Percentiles rank a stretch among this genome's conserved stretches.
Conservation (phyloP, 2,113 vertebrate species). For the Cyprinus carpio region DNA sequence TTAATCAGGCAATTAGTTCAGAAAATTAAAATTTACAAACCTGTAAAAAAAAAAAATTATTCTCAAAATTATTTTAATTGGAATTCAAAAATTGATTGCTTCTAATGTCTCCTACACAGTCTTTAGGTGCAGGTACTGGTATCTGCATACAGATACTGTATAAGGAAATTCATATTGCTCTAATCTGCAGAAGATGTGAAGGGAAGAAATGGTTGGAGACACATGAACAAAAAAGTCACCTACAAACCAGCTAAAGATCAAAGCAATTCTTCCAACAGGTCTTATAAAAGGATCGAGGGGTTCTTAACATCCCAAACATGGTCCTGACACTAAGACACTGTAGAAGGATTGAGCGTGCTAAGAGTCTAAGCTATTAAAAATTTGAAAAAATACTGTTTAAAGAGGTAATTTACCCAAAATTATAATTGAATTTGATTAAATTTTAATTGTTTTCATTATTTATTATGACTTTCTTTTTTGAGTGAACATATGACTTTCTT, state of each 20-base stretch:
- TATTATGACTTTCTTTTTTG: no score
- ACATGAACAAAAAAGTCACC: constrained; percentile 20
- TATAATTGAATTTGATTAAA: no score
- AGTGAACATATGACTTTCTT: no score
- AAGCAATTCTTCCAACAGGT: constrained; percentile 12
- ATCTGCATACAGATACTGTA: not conserved
- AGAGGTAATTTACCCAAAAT: not conserved
- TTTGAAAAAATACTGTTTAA: not conserved
- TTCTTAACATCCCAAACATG: constrained; percentile 1
- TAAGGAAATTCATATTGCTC: not conserved
- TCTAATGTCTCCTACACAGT: not conserved
- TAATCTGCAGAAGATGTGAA: constrained; percentile 18
- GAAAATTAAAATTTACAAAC: not conserved
- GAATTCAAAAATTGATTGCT: not conserved
- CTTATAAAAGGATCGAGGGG: constrained; percentile 5
- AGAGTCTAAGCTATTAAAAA: not conserved
- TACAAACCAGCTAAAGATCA: not conserved
- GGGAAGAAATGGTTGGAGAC: constrained; percentile 9
- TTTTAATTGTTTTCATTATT: no score
- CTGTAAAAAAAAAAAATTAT: not conserved
- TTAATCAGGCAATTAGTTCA: not conserved
- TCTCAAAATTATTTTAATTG: not conserved
- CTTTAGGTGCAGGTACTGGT: not conserved
- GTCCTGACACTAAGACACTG: constrained; percentile 20
- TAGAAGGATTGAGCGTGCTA: not conserved